These are phyloP conservation scores for Lepus timidus DNA, from an alignment of 2,113 vertebrate species.

Conservation along the genomic window DNA sequence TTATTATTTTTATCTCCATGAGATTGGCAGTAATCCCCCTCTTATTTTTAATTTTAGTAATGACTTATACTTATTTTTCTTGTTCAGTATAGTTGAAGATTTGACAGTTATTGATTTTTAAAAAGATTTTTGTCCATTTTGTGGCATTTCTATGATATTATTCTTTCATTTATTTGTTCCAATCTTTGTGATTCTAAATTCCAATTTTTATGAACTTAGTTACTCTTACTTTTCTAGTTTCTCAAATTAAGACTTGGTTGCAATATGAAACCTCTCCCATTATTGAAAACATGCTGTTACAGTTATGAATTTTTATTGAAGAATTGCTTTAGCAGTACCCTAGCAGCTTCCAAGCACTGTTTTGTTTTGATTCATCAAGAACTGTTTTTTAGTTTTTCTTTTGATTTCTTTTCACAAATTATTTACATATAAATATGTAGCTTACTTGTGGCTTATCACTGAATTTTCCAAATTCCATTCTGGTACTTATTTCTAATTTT, in stretches of 20 bases:
- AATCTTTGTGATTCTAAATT: background rate
- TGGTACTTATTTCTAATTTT: background rate
- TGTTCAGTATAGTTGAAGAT: background rate
- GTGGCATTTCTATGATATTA: background rate
- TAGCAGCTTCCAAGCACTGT: background rate
- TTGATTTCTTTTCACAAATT: background rate
- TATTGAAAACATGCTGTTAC: background rate
- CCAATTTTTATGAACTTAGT: background rate
- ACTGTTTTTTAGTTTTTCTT: background rate
- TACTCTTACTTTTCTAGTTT: background rate
- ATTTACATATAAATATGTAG: background rate
- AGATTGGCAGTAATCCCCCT: background rate
- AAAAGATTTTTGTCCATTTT: background rate
- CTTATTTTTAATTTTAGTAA: background rate
- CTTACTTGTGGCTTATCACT: background rate
- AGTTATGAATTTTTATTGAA: background rate
- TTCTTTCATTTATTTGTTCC: background rate
- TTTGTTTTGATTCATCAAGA: background rate
- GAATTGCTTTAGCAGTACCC: background rate
- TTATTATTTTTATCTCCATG: background rate
- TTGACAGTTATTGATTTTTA: background rate
- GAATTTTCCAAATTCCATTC: constrained; percentile 1
- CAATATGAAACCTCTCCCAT: background rate
- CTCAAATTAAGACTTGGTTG: background rate
- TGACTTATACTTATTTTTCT: background rate